Conservation (phyloP, 2,888 invertebrate species). For the Hymenopus coronatus region DNA sequence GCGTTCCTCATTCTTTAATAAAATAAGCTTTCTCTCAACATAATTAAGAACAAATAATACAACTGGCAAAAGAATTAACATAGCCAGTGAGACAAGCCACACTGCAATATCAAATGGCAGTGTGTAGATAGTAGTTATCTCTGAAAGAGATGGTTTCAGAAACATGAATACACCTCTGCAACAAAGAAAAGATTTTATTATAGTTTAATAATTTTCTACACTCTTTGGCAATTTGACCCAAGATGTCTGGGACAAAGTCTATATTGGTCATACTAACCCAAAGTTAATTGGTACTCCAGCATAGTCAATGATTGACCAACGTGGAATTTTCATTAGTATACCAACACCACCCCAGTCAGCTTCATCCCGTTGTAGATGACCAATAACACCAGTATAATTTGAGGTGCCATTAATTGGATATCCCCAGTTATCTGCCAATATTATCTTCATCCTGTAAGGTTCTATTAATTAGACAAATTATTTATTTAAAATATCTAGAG, state of each 20-base stretch:
- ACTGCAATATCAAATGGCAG: constrained; percentile 1
- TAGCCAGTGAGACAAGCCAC: background rate
- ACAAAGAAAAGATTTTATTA: background rate
- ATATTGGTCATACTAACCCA: background rate
- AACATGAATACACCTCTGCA: constrained; percentile 9
- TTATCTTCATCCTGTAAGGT: background rate
- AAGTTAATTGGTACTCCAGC: background rate
- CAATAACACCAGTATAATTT: background rate
- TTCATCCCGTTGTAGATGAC: background rate
- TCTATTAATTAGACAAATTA: background rate
- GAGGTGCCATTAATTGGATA: background rate
- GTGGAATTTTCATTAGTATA: background rate
- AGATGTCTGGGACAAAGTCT: no score
- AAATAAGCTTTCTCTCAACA: background rate
- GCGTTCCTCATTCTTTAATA: background rate
- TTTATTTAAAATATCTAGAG: background rate
- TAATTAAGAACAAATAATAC: background rate
- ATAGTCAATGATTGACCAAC: background rate
- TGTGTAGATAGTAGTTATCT: background rate
- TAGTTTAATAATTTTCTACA: no score
- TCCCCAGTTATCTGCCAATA: background rate
- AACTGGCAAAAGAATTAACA: background rate
- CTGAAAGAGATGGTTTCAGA: constrained; percentile 5
- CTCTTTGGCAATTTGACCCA: no score
- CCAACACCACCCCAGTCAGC: background rate